Base-by-base conservation (phyloP, 2,888 invertebrate genomes). In the Galeopsomyia nigrocyanea region DNA sequence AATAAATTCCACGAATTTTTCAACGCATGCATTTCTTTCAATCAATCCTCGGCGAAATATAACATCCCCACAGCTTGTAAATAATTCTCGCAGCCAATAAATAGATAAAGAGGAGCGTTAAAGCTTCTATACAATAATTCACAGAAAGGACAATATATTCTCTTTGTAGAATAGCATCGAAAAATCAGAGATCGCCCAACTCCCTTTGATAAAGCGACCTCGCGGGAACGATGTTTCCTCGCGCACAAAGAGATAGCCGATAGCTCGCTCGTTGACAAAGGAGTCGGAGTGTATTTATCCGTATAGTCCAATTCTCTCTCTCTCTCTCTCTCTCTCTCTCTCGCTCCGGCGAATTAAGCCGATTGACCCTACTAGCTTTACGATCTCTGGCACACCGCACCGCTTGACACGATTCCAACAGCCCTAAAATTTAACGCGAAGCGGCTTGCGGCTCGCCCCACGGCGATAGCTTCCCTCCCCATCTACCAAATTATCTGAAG, bases 351-450 rank as follows among this genome's bases (percentile, higher is more conserved):
- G 72, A 64, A 58, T 72, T 56, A 63, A 58, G 58, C 60, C 65
- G 53, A 67, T 53, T 47, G 13, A 17, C 60, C 16, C 14, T 14
- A 46, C 14, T 49, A 17, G 17, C 47, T 51, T 22, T 62, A 50
- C 51, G 53, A 3, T 17, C 61, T 19, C 49, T 46, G 51, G 19
- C 46, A 39, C 46, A 46, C 19, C 68, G 58, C 70, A 76, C 61
- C 68, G 75, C 49, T 76, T 73, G 76, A 78, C 75, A 75, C 71
- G 64, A 75, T 74, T 77, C 71, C 73, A 78, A 75, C 74, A 71
- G 63, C 74, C 65, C 66, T 80, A 75, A 78, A 80, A 80, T 80
- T 80, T 78, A 77, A 80, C 77, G 75, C 75, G 60, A n/a, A 39
- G 39, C 39, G 39, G 39, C 39, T 39, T 39, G 39, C 39, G 39